Evolutionary conservation across 2,888 invertebrate species (phyloP).

Genomic region (Heliconius sara): DNA sequence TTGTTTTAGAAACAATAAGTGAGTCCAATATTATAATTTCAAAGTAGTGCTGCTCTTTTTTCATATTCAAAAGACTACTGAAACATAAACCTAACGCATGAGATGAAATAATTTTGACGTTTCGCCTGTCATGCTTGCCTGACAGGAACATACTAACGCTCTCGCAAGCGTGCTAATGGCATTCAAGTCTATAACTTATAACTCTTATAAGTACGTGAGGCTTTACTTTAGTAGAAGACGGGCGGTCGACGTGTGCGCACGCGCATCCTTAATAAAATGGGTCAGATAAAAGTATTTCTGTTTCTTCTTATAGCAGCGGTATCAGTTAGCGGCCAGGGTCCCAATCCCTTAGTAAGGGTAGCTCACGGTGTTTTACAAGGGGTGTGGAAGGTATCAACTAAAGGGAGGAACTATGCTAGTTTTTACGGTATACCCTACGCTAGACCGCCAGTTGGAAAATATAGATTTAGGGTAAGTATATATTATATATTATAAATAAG

Average conservation of each 20-base stretch:
- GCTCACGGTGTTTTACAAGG: slow-evolving; percentile 69
- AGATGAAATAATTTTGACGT: no score
- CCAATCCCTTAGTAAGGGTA: slow-evolving; percentile 67
- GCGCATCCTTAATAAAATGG: slow-evolving; percentile 53
- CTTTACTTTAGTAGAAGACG: slow-evolving; percentile 14
- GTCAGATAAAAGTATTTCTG: slow-evolving; percentile 55
- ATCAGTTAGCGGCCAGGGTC: slow-evolving; percentile 55
- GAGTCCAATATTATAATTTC: no score
- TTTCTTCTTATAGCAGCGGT: slow-evolving; percentile 51
- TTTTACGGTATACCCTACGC: slow-evolving; percentile 88
- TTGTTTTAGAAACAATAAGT: no score
- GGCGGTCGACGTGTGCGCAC: slow-evolving; percentile 54
- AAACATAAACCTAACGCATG: no score
- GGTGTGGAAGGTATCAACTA: slow-evolving; percentile 69
- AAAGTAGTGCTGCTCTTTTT: no score
- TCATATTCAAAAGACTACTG: no score
- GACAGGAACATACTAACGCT: no score
- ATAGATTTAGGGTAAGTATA: slow-evolving; percentile 82
- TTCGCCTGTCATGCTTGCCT: no score
- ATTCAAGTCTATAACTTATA: no score
- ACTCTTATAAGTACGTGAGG: no score
- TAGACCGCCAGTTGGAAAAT: slow-evolving; percentile 85
- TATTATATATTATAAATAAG: no score
- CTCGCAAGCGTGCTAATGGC: no score
- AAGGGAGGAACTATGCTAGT: slow-evolving; percentile 79